Conservation (phyloP, 2,888 invertebrate genomes). For the Onchidella celtica region DNA sequence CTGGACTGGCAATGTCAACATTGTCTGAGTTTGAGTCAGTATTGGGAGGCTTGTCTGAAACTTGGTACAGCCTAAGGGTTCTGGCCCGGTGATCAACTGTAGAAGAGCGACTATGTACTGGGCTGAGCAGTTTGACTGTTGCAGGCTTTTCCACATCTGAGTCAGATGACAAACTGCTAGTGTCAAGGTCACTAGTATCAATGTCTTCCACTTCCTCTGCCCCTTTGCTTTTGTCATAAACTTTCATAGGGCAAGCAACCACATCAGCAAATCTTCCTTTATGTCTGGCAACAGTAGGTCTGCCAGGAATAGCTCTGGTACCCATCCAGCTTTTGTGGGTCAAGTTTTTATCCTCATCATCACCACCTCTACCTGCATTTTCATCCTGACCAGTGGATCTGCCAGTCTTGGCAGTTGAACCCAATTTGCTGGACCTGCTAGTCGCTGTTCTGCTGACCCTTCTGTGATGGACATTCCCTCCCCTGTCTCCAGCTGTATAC, state of each 20-base stretch:
- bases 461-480: too few species aligned
- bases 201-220: background rate
- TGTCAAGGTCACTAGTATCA: conserved; percentile 8
- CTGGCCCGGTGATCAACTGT: too few species aligned
- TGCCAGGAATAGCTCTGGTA: background rate
- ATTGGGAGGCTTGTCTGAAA: too few species aligned
- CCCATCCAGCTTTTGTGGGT: background rate
- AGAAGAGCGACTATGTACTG: too few species aligned
- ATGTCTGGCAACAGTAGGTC: background rate
- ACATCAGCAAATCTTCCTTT: too few species aligned
- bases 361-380: background rate
- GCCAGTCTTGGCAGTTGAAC: background rate
- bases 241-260: too few species aligned
- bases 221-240: background rate
- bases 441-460: background rate
- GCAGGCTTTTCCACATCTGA: background rate
- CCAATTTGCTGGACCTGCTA: background rate
- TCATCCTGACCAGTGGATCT: background rate
- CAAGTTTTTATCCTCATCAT: background rate
- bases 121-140: too few species aligned
- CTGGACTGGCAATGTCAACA: too few species aligned
- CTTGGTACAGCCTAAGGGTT: too few species aligned
- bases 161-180: conserved; percentile 17
- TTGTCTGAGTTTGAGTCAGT: too few species aligned
- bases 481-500: too few species aligned